Conservation (phyloP, 2,888 invertebrate species). For the Sclerodermus sp. region DNA sequence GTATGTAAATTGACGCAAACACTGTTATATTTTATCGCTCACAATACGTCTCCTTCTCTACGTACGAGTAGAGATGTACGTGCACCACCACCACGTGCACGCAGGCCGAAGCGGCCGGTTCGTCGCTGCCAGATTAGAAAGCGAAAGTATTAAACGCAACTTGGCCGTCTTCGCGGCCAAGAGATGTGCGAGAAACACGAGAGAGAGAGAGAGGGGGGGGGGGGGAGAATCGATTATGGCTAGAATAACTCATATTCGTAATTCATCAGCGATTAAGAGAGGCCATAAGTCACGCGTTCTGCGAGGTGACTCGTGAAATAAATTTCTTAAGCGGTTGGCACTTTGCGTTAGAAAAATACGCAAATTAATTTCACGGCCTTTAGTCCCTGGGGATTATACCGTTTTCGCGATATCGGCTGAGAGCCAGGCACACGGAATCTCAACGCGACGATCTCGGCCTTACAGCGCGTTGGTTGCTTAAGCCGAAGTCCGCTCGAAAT, state of each 20-base stretch:
- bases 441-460: constrained; percentile 16
- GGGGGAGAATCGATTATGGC: no score
- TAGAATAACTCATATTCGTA: constrained; percentile 10
- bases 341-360: not conserved
- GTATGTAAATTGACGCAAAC: no score
- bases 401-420: constrained; percentile 2
- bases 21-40: no score
- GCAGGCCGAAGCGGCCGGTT: no score
- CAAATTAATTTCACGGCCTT: not conserved
- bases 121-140: no score
- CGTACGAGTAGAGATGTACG: no score
- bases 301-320: constrained; percentile 13
- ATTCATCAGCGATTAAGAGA: constrained; percentile 22
- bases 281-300: constrained; percentile 21
- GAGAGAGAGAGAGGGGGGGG: no score
- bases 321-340: constrained; percentile 1
- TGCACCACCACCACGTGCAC: no score
- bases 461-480: not conserved
- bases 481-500: constrained; percentile 26
- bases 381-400: constrained; percentile 6
- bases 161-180: no score
- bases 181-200: no score
- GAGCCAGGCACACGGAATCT: constrained; percentile 4
- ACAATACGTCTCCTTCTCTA: no score
- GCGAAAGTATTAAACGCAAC: constrained; percentile 6